Evolutionary conservation across 2,888 invertebrate species (phyloP), one percentile per base, ranked within the genome.

Genomic region (Blomia tropicalis): DNA sequence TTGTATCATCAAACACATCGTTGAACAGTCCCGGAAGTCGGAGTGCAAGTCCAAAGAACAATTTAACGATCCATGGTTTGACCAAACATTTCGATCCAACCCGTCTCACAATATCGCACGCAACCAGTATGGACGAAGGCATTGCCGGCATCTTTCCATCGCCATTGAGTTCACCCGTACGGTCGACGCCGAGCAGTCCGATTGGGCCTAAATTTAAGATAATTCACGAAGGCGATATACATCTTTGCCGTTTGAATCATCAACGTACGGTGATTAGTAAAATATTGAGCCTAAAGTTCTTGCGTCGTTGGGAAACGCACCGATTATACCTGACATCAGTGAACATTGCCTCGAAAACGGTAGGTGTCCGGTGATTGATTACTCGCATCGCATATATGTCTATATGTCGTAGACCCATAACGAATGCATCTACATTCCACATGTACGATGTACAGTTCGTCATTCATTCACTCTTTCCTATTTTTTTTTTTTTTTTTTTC

Each of bases 281-380:
- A 75, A 82, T 86, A 68, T 77, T 85, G 69, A 83, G 83, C 62
- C 82, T 84, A 66, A 83, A 84, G 73, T 84, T 84, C 72, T 77
- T 85, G 43, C 76, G 85, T 59, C 76, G 84, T 66, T 86, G 85
- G 85, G 85, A 86, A 73, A 81, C 80, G 43, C 85, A 85, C 72
- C 81, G 81, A 69, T 77, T 86, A 11, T 79, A 80, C 69, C 75
- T 86, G 67, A 79, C 80, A 68, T 81, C 82, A 67, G 79, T 81
- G 62, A 80, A 82, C 69, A 80, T 86, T 54, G 76, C 80, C 47
- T 85, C 85, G 1, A 82, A 81, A 75, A 82, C 83, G 77, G 85
- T 85, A 72, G 79, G 83, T 70, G 51, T 14, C 7, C 51, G 27
- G 14, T 30, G 31, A 11, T 4, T 47, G 47, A 11, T 4, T 47